A percentile compares a stretch with the other conserved stretches of the same genome.
These are phyloP conservation scores for Salvelinus alpinus DNA, from an alignment of 2,113 vertebrate genomes.

Conservation along the genomic window DNA sequence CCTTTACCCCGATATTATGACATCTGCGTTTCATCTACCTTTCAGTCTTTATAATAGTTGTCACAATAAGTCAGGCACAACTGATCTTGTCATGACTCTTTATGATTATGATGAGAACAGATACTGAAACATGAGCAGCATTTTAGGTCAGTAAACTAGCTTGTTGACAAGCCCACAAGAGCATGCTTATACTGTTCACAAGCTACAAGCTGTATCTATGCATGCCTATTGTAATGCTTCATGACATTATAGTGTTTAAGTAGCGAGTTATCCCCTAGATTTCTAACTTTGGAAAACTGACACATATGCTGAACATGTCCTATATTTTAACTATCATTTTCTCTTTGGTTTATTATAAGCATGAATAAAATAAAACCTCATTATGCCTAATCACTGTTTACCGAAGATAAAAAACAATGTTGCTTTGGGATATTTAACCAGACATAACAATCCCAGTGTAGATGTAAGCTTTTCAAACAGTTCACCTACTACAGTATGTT, in stretches of 20 bases:
- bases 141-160: constrained; percentile 1
- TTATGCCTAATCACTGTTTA: constrained; percentile 3
- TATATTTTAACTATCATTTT: neutral
- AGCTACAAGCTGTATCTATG: neutral
- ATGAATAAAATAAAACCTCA: neutral
- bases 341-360: neutral
- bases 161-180: constrained; percentile 2
- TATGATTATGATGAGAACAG: constrained; percentile 6
- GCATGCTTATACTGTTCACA: neutral
- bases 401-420: neutral
- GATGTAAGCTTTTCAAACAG: neutral
- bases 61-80: too few species aligned
- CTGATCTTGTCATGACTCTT: too few species aligned
- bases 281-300: neutral
- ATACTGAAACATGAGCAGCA: neutral
- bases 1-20: too few species aligned
- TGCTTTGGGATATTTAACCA: constrained; percentile 13
- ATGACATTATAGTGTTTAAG: neutral
- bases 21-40: too few species aligned
- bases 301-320: neutral
- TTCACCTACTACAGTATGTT: neutral
- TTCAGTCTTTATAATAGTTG: too few species aligned
- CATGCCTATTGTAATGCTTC: neutral
- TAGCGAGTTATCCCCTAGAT: neutral
- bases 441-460: neutral